phyloP scores from a whole-genome alignment of 2,113 vertebrate genomes.

The Aix galericulata region DNA sequence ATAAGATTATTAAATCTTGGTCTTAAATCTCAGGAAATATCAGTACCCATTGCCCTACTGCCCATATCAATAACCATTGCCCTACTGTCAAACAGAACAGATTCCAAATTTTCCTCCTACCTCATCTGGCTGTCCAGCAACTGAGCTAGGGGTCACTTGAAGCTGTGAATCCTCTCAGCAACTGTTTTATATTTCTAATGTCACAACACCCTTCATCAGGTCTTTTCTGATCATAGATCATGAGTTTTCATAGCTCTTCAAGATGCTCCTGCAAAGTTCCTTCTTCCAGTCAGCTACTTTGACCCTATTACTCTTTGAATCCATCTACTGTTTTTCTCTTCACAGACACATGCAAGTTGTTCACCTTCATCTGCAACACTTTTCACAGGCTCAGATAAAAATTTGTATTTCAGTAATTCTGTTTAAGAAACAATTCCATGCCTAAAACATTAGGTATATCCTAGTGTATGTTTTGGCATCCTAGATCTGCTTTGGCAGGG shows the following conservation, averaged over 20 bases:
- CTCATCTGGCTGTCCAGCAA: background rate
- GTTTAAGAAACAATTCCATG: background rate
- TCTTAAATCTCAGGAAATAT: background rate
- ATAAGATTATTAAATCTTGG: background rate
- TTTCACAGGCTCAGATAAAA: background rate
- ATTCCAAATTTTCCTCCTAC: background rate
- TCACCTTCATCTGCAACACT: background rate
- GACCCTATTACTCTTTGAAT: background rate
- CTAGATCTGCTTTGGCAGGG: too few species aligned
- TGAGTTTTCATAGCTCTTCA: background rate
- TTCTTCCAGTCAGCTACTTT: background rate
- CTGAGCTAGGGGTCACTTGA: background rate
- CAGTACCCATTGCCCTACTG: too few species aligned
- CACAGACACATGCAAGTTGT: background rate
- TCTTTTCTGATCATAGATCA: background rate
- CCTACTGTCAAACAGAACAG: background rate
- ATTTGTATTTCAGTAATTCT: background rate
- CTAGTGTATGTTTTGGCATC: background rate
- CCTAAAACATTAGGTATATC: background rate
- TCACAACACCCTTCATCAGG: background rate
- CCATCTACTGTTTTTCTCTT: background rate
- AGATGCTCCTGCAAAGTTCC: background rate
- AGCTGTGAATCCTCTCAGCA: background rate
- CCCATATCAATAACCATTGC: too few species aligned
- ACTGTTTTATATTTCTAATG: background rate